Base-by-base conservation (phyloP, 2,113 vertebrate genomes). In the Macroglossus sobrinus region DNA sequence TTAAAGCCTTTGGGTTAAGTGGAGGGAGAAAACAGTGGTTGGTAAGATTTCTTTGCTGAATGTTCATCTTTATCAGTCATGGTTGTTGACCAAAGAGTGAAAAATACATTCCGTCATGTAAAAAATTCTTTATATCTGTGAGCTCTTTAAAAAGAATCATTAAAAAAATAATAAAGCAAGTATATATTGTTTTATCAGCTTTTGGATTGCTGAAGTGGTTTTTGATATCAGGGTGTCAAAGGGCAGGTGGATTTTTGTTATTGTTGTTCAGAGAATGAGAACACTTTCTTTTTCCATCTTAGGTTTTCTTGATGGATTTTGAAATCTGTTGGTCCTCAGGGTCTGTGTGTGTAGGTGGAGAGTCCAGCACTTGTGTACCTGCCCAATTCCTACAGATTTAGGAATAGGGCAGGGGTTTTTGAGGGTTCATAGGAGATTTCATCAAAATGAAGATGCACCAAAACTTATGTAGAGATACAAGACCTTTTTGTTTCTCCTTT, bases 151-250 rank as follows among this genome's bases (percentile, higher is more conserved):
- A 91, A 88, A 92, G 26, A 85, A 61, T 63, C 10, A 69, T 76
- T 38, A 76, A 30, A 59, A 89, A 79, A 76, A 66, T 71, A 19
- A 35, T 81, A 50, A 80, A 55, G 28, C 40, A 90, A 64, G 45
- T 86, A n/a, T 22, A 4, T 84, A 18, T 43, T 76, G 28, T 88
- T 78, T 68, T 43, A 30, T 68, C 28, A 92, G 45, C 45, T 84
- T 97, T 88, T 84, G 50, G 40, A 40, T 94, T 91, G 35, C 43
- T 59, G 47, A 91, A 74, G 61, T 68, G 78, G 74, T 64, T 59
- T 94, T 93, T 82, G 76, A 85, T 45, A 53, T 90, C 3, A 63
- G 45, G 21, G 40, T 96, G 10, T 82, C 19, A 24, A 50, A 93
- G 22, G 47, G 24, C 78, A 21, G 28, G 35, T 92, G 45, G 57